A percentile compares a stretch with the other conserved stretches of the same genome.
phyloP scores from a whole-genome alignment of 2,888 invertebrate genomes.

The Andricus quercusramuli region DNA sequence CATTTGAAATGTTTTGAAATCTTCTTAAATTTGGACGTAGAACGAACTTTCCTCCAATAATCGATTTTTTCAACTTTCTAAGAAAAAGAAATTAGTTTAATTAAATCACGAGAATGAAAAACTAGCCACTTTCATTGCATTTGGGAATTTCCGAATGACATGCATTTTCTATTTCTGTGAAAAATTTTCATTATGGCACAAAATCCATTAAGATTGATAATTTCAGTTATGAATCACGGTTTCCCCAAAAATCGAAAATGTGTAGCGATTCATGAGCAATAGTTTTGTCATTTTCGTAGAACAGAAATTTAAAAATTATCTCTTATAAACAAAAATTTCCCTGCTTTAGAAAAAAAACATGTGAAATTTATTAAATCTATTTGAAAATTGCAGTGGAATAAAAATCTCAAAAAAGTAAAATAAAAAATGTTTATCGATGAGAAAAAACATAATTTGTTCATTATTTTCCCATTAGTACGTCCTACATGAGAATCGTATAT shows the following conservation, averaged over 20 bases:
- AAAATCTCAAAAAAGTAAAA: neutral
- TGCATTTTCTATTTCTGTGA: neutral
- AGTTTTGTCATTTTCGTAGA: conserved; percentile 11
- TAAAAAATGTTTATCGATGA: neutral
- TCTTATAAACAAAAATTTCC: neutral
- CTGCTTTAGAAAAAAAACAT: neutral
- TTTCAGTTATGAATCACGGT: conserved; percentile 46
- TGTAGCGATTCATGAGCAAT: conserved; percentile 59
- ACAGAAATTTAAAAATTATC: neutral
- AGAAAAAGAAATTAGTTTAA: neutral
- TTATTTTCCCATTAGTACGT: conserved; percentile 20
- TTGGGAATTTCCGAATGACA: too few relatives aligned
- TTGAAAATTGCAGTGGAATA: neutral
- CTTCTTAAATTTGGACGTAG: too few relatives aligned
- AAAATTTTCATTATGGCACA: neutral
- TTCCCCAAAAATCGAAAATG: conserved; percentile 60
- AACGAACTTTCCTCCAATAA: too few relatives aligned
- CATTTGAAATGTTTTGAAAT: too few relatives aligned
- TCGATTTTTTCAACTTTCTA: too few relatives aligned
- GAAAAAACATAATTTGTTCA: neutral
- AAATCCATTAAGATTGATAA: neutral
- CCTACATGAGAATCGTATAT: conserved; percentile 67
- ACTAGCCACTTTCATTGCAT: too few relatives aligned
- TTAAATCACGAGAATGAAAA: neutral
- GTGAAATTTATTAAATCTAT: neutral